Evolutionary conservation across 2,797 vertebrate species (phyloP), one percentile per base, ranked within the genome.

Genomic region (Hypotaenidia okinawae): DNA sequence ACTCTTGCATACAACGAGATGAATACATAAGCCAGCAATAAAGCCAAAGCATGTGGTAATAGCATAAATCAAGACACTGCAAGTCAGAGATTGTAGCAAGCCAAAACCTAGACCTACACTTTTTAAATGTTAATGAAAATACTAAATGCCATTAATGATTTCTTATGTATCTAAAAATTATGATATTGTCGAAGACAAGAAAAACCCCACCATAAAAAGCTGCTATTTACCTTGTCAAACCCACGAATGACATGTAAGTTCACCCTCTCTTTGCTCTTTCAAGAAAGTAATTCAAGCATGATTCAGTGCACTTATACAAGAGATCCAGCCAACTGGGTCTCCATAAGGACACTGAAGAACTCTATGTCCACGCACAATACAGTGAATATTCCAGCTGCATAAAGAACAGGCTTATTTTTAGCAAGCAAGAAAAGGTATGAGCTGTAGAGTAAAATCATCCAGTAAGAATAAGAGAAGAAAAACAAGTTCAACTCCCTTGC

Each of bases 321-420:
- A 92, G 88, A 96, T 72, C 75, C 61, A 94, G 77, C n/a, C 88
- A 94, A 93, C 85, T 52, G 49, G 58, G 68, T 91, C 69, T 93
- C 89, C 79, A 75, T 81, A 88, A 91, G 77, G 79, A 54, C 80
- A 94, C 80, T 88, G 70, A 91, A 82, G 59, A 91, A 93, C 73
- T 75, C 30, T 76, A 27, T 16, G 77, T 82, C 70, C 77, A 84
- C 88, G 85, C 79, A 95, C 55, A 85, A 82, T 51, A 91, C 45
- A 86, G 49, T 28, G 77, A 82, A 84, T 95, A 95, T 82, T 94
- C 45, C 90, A 82, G 67, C 41, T 69, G 82, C 84, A 90, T 86
- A 76, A 92, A 88, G 70, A 91, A 51, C 55, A 85, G 79, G 70
- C 67, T 90, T 96, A 94, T 94, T 96, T 97, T 96, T 93, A 96